Evolutionary conservation across 2,797 vertebrate genomes (phyloP).

Genomic region (Forpus xanthops): DNA sequence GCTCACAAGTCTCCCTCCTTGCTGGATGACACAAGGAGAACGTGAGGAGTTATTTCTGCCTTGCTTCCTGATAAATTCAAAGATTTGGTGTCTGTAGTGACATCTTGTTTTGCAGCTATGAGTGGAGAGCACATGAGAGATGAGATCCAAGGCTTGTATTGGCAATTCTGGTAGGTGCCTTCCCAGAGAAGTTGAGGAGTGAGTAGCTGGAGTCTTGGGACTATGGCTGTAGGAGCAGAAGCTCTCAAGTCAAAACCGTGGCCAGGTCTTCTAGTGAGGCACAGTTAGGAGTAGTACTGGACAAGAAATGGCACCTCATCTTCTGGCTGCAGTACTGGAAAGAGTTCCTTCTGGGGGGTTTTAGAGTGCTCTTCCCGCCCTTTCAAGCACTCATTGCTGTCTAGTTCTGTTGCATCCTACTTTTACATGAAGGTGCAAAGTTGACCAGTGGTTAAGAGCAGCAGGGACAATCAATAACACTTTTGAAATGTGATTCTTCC

Average conservation of each 20-base stretch:
- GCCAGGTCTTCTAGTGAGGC: not conserved
- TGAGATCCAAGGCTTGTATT: accelerated
- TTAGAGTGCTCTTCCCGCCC: not conserved
- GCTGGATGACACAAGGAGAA: not conserved
- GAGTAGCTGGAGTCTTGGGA: no score
- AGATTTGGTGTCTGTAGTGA: not conserved
- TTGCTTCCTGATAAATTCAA: not conserved
- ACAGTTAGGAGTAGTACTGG: not conserved
- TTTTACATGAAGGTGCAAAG: not conserved
- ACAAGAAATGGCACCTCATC: not conserved
- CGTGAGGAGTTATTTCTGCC: not conserved
- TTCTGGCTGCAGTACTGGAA: not conserved
- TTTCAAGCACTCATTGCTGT: not conserved
- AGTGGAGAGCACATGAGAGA: not conserved
- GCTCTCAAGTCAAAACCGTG: not conserved
- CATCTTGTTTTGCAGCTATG: accelerated
- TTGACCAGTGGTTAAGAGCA: not conserved
- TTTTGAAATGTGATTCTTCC: not conserved
- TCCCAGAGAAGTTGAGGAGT: not conserved
- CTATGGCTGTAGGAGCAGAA: not conserved
- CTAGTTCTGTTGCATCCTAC: not conserved
- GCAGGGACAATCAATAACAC: not conserved
- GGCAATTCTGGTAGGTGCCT: not conserved
- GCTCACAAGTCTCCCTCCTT: not conserved
- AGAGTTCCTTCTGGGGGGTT: not conserved